Evolutionary conservation across 2,797 vertebrate genomes (phyloP), one percentile per base, ranked within the genome.

Genomic region (Calcarius lapponicus): DNA sequence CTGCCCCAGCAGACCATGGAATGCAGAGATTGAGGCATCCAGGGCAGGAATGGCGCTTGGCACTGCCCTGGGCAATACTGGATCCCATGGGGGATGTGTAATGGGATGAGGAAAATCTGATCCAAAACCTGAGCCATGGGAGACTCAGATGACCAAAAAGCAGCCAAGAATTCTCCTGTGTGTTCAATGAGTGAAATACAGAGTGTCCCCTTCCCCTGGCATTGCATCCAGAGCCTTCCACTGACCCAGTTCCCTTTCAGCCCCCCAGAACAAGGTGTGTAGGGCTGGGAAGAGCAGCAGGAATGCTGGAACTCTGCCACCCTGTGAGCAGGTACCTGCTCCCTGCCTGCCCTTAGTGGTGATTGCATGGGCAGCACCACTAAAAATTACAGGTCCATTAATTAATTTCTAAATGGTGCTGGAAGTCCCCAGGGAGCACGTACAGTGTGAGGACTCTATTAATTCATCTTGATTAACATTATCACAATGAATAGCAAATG

Each of bases 391-490:
- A 31, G 92, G 86, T 42, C 90, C 95, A 91, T 97, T 97, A 95
- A 97, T 95, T 95, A 96, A 92, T 93, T 94, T 75, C 90, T 94
- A 45, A 85, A 32, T 26, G 83, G 94, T 29, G 83, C 21, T 67
- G 88, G 83, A 87, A 92, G 89, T 94, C 96, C 92, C 90, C 76
- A 9, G 83, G 92, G 96, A 96, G 88, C 5, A 1, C 17, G 5
- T 82, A 86, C 90, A 85, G 95, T 88, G 32, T 69, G 94, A 96
- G 85, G 94, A 85, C 94, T 96, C 91, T 76, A 82, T 96, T 97
- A 95, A 96, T 97, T 97, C 96, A 54, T 97, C 94, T 95, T 95
- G 93, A 97, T 97, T 94, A 96, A 95, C 90, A 58, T 96, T 95
- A 97, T 94, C 94, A 93, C 96, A 97, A 6, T 87, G 94, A 96